Conservation (phyloP, 2,888 invertebrate species). For the Terebella lapidaria region DNA sequence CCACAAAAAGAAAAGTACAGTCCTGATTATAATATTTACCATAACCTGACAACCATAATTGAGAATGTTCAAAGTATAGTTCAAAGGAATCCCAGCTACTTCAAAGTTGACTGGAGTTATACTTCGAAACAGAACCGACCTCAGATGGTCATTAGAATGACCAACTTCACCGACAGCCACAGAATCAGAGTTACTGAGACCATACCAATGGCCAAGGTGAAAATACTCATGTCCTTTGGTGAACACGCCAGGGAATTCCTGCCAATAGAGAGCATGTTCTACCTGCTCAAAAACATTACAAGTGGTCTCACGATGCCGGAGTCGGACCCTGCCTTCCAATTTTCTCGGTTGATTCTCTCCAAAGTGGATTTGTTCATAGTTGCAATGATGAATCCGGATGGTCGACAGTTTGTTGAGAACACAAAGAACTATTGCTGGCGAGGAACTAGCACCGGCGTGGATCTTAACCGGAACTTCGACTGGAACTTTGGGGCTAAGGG, state of each 20-base stretch:
- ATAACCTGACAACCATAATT: conserved; percentile 25
- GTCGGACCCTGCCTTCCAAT: conserved; percentile 20
- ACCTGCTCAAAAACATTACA: conserved; percentile 35
- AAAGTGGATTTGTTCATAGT: conserved; percentile 41
- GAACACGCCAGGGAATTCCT: conserved; percentile 51
- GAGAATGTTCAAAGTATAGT: conserved; percentile 28
- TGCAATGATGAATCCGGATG: conserved; percentile 47
- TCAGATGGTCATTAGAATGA: conserved; percentile 36
- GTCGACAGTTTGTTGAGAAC: conserved; percentile 35
- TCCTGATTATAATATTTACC: conserved; percentile 43
- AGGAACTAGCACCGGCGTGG: conserved; percentile 46
- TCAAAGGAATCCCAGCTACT: conserved; percentile 27
- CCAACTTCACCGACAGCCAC: conserved; percentile 32
- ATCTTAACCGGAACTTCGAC: conserved; percentile 49
- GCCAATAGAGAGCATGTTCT: conserved; percentile 43
- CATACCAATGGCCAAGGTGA: conserved; percentile 23
- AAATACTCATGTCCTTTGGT: conserved; percentile 42
- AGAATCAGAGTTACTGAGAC: neutral
- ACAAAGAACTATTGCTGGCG: conserved; percentile 47
- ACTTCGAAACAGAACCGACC: conserved; percentile 29
- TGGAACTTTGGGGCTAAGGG: conserved; percentile 48
- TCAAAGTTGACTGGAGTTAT: conserved; percentile 29
- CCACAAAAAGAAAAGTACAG: conserved; percentile 39
- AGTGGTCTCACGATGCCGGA: conserved; percentile 22
- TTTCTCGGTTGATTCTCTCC: conserved; percentile 28